Evolutionary conservation across 1,140 invertebrate genomes (phyloP).

Genomic region (Drosophila elegans): DNA sequence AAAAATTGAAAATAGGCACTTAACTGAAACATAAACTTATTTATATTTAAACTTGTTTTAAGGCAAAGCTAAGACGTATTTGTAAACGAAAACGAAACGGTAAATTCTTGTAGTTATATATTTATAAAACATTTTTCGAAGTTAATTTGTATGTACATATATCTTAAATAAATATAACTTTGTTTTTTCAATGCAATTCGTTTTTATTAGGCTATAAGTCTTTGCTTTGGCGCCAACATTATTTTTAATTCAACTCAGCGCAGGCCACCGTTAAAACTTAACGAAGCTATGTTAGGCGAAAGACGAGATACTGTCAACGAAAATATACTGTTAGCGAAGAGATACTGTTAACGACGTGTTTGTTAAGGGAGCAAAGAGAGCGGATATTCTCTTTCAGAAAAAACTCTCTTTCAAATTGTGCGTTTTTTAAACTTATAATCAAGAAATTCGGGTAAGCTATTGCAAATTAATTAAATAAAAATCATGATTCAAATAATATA

Average conservation of each 20-base stretch:
- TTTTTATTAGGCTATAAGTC: background rate
- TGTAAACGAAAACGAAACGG: too few relatives aligned
- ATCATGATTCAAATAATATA: background rate
- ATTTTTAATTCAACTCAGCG: background rate
- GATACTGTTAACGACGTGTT: background rate
- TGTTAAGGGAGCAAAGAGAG: conserved; percentile 4
- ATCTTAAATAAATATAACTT: background rate
- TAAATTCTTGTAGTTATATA: too few relatives aligned
- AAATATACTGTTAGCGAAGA: background rate
- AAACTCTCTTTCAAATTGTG: conserved; percentile 10
- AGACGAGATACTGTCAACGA: conserved; percentile 7
- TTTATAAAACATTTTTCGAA: too few relatives aligned
- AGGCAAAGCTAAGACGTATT: too few relatives aligned
- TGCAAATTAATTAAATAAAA: background rate
- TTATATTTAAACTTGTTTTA: too few relatives aligned
- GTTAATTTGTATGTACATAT: too few relatives aligned
- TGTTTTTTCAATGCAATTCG: too few relatives aligned
- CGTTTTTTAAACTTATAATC: too few relatives aligned
- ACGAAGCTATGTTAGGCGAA: conserved; percentile 19
- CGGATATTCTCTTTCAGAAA: background rate
- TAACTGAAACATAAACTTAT: too few relatives aligned
- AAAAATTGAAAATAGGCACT: too few relatives aligned
- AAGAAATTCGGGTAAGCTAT: background rate
- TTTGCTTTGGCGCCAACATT: conserved; percentile 12
- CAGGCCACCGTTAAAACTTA: conserved; percentile 21